Evolutionary conservation across 64 coral and sea anemone species (phyloP), one percentile per base, ranked within the genome.

Genomic region (Dendrophyllia cribrosa): DNA sequence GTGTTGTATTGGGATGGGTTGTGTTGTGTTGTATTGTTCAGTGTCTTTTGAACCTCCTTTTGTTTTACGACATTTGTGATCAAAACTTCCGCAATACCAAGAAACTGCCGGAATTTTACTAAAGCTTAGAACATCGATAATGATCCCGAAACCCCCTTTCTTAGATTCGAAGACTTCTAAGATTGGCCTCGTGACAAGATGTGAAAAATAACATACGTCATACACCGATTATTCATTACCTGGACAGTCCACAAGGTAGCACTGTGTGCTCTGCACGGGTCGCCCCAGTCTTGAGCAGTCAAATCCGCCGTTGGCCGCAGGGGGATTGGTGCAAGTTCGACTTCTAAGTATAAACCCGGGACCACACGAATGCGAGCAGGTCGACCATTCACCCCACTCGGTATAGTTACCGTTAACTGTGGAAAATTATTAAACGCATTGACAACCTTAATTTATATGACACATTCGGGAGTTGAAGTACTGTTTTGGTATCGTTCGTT

Each of bases 291-390:
- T 90, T 50, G 83, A 6, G 59, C 95, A 97, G 47, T 97, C 95
- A 76, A 93, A 84, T 77, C 95, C 95, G 23, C 95, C 92, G 56
- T 77, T 97, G 4, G 92, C 43, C 55, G 95, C 92, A 55, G 95
- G 77, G 66, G 95, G 95, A 72, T 91, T 97, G 58, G 95, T 91
- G 43, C 95, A 97, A 3, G 67, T 86, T 87, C 95, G 83, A 83
- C 44, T 94, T 51, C 95, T 77, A 47, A 93, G 78, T 68, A 58
- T 90, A 5, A 86, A 47, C 11, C 95, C 95, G 74, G 92, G 79
- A 8, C 95, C 95, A 91, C 95, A 97, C 3, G 92, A 58, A 59
- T 87, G 74, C 4, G 92, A 94, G 72, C 95, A 97, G 13, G 17
- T 59, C 4, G 88, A 65, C 95, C 95, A 97, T 1, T 87, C 49